Evolutionary conservation across 2,888 invertebrate genomes (phyloP).

Genomic region (Strigamia transsilvanica): DNA sequence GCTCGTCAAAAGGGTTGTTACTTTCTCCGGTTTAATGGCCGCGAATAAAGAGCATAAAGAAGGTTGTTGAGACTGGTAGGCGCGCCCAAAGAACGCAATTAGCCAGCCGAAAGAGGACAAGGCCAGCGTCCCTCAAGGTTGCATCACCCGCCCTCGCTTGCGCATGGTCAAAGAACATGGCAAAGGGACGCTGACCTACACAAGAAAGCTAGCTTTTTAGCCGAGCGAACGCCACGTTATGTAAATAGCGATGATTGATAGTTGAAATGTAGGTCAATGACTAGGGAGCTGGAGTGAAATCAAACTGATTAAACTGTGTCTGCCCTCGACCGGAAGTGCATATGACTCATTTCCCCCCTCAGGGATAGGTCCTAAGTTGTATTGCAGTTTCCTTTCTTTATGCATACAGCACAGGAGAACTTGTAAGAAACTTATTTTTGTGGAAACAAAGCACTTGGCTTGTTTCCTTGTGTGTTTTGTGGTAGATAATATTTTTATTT

Average conservation of each 20-base stretch:
- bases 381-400: conserved; percentile 21
- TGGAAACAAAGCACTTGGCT: no score
- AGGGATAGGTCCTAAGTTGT: not conserved
- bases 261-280: conserved; percentile 46
- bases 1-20: conserved; percentile 4
- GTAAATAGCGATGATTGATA: conserved; percentile 45
- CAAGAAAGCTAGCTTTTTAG: not conserved
- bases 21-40: conserved; percentile 49
- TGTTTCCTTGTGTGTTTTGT: no score
- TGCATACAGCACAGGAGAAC: not conserved
- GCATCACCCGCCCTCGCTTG: conserved; percentile 20
- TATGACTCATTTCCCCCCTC: conserved; percentile 33
- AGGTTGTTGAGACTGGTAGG: conserved; percentile 40
- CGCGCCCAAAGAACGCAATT: conserved; percentile 45
- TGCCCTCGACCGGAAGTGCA: conserved; percentile 47
- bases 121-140: conserved; percentile 38
- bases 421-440: not conserved
- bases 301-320: conserved; percentile 31
- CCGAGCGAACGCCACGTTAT: not conserved
- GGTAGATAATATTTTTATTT: not conserved
- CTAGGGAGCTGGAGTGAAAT: conserved; percentile 17
- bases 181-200: conserved; percentile 14
- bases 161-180: not conserved
- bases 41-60: conserved; percentile 48
- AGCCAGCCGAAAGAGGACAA: conserved; percentile 36